Evolutionary conservation across 2,888 invertebrate species (phyloP).

Genomic region (Nebria brevicollis): DNA sequence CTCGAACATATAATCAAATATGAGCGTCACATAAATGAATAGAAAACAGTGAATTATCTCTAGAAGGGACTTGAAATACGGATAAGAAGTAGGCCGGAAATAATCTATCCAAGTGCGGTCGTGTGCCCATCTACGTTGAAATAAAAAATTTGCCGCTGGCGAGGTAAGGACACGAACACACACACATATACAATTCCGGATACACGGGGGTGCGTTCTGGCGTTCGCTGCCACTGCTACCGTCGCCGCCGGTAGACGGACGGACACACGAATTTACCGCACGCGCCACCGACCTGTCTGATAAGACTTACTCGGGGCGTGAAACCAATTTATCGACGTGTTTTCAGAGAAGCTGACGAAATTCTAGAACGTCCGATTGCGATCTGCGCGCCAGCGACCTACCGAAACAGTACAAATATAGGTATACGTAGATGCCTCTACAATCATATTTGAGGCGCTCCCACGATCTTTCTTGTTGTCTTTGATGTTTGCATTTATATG

Average conservation of each 20-base stretch:
- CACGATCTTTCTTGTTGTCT: background rate
- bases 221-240: background rate
- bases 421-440: background rate
- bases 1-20: constrained; percentile 1
- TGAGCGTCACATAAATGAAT: constrained; percentile 1
- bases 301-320: constrained; percentile 50
- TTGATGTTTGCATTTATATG: background rate
- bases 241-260: constrained; percentile 1
- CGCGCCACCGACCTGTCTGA: constrained; percentile 47
- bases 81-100: constrained; percentile 37
- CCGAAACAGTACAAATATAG: constrained; percentile 23
- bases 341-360: constrained; percentile 51
- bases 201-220: background rate
- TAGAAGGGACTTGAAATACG: constrained; percentile 2
- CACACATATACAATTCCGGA: background rate
- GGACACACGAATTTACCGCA: background rate
- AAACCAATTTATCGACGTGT: constrained; percentile 53
- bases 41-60: background rate
- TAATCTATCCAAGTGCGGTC: constrained; percentile 40
- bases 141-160: constrained; percentile 28
- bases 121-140: constrained; percentile 39
- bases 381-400: constrained; percentile 24
- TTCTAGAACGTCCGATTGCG: constrained; percentile 37
- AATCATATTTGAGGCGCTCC: background rate
- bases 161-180: background rate